Conservation (phyloP, 2,113 vertebrate species). For the Podarcis muralis region DNA sequence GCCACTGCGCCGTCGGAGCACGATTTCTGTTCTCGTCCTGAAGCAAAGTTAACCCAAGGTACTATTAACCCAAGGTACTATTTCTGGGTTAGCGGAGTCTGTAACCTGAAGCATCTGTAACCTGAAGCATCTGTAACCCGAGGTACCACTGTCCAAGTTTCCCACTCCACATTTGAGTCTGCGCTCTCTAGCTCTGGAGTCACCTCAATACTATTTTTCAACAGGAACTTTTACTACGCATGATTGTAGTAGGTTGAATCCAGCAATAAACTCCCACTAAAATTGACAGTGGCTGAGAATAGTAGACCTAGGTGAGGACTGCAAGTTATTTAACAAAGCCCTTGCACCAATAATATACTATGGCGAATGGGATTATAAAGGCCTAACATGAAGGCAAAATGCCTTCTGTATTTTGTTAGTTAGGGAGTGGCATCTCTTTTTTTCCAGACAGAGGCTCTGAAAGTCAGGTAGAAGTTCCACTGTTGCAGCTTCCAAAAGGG, state of each 20-base stretch:
- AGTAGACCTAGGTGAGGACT: background rate
- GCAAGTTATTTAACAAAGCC: background rate
- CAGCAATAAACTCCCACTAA: background rate
- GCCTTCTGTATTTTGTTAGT: background rate
- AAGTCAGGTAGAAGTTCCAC: background rate
- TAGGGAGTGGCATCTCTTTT: background rate
- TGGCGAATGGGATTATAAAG: background rate
- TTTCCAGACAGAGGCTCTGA: background rate
- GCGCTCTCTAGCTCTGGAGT: background rate
- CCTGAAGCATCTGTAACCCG: no score
- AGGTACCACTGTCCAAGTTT: background rate
- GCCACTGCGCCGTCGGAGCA: no score
- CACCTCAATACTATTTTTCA: background rate
- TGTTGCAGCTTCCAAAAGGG: background rate
- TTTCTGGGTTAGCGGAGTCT: no score
- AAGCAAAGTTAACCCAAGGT: no score
- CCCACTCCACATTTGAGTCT: no score
- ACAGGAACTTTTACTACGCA: background rate
- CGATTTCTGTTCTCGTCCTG: no score
- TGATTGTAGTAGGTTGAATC: background rate
- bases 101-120: no score
- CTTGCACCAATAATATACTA: background rate
- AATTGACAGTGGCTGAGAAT: rapidly evolving
- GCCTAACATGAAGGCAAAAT: background rate
- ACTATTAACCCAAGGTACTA: no score